phyloP scores from a whole-genome alignment of 2,113 vertebrate species.

The Neolamprologus sp. region DNA sequence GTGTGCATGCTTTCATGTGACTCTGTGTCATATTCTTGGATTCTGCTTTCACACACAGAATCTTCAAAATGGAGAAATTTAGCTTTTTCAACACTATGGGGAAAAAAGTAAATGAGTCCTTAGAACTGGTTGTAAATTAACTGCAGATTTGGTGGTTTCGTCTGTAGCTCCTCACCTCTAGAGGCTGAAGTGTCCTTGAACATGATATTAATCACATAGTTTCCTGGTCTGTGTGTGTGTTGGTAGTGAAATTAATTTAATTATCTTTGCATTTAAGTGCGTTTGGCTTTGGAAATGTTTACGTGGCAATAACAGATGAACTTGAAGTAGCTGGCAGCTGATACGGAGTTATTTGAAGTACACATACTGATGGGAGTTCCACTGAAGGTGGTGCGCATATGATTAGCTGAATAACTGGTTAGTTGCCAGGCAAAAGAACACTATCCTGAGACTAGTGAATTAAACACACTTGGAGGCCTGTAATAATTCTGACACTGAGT shows the following conservation, averaged over 20 bases:
- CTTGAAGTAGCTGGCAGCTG: background rate
- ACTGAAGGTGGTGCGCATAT: background rate
- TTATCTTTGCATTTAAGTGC: background rate
- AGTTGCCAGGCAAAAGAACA: background rate
- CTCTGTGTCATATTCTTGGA: background rate
- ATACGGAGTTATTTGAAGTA: background rate
- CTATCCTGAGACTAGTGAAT: background rate
- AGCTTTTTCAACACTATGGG: background rate
- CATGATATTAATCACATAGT: background rate
- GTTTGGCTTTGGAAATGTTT: background rate
- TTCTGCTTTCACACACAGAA: background rate
- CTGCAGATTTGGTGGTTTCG: background rate
- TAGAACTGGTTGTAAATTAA: background rate
- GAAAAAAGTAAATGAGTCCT: background rate
- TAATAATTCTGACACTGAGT: background rate
- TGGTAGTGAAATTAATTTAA: background rate
- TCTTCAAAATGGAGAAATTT: background rate
- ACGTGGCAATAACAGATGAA: background rate
- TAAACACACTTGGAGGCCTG: background rate
- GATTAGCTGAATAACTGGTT: background rate
- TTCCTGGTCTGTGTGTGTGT: background rate
- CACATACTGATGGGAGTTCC: background rate
- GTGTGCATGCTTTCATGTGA: background rate
- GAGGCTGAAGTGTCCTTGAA: background rate
- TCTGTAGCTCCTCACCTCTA: background rate